A percentile compares a stretch with the other conserved stretches of the same genome.
These are phyloP conservation scores for Anabacerthia variegaticeps DNA, from an alignment of 2,797 vertebrate genomes.

Conservation along the genomic window DNA sequence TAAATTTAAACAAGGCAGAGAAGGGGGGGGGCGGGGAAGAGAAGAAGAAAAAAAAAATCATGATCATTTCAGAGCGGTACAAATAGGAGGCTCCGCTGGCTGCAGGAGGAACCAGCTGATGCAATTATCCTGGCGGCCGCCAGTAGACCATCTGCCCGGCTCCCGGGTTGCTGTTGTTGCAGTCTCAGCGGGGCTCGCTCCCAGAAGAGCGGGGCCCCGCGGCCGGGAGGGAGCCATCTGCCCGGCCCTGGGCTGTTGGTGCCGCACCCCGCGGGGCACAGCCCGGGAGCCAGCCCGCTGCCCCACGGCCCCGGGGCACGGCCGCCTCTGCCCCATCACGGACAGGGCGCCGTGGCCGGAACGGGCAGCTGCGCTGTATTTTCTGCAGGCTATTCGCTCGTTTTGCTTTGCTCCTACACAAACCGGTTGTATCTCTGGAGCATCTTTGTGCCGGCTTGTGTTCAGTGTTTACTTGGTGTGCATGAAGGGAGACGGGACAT, in stretches of 20 bases:
- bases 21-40: accelerated
- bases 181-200: conserved; percentile 60
- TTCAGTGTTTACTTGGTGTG: not conserved
- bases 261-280: not conserved
- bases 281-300: not conserved
- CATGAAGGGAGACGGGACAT: not conserved
- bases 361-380: not conserved
- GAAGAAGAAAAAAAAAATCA: not conserved
- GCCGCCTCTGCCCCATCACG: not conserved
- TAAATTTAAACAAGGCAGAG: not conserved
- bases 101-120: conserved; percentile 63
- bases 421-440: not conserved
- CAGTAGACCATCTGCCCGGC: conserved; percentile 71
- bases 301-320: not conserved
- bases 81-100: conserved; percentile 32
- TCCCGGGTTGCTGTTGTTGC: conserved; percentile 67
- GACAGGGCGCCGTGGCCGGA: not conserved
- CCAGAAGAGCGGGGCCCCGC: conserved; percentile 51
- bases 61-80: not conserved
- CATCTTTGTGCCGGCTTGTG: not conserved
- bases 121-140: conserved; percentile 57
- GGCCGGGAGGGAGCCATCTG: conserved; percentile 61
- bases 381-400: not conserved
- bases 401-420: not conserved
- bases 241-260: conserved; percentile 29